A percentile compares a stretch with the other conserved stretches of the same genome.
Conservation (phyloP, 2,113 vertebrate genomes). For the Sapayoa aenigma region DNA sequence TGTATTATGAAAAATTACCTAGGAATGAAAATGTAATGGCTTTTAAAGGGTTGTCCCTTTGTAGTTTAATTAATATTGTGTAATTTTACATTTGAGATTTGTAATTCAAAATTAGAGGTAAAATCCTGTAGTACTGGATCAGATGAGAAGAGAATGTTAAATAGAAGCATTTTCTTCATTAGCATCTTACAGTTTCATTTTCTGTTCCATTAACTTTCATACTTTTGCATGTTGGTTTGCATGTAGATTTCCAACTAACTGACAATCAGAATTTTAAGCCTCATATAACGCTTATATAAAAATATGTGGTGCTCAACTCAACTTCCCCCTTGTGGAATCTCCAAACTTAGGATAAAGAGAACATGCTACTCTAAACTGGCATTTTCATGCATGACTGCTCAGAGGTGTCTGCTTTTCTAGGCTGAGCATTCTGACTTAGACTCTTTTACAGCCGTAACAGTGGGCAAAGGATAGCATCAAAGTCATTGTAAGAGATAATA, state of each 20-base stretch:
- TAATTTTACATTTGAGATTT: background rate
- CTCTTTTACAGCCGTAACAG: background rate
- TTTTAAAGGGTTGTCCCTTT: background rate
- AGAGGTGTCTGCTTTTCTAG: background rate
- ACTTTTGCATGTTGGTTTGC: background rate
- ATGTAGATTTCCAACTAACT: background rate
- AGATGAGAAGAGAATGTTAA: background rate
- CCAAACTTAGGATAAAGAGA: background rate
- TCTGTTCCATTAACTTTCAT: slow-evolving; percentile 12
- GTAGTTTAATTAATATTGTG: background rate
- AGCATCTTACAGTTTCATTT: background rate
- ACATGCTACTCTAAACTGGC: background rate
- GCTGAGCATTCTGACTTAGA: background rate
- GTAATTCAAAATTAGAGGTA: slow-evolving; percentile 6
- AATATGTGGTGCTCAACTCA: background rate
- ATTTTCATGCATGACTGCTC: background rate
- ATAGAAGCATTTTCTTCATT: background rate
- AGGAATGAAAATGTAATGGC: background rate
- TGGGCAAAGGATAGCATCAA: background rate
- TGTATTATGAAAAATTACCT: background rate
- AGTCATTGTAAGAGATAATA: background rate
- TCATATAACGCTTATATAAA: background rate
- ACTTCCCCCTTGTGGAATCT: background rate
- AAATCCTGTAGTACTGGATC: background rate
- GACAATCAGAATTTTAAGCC: background rate